Percentiles rank a stretch among this genome's conserved stretches.
These are phyloP conservation scores for Drosophila rellima DNA, from an alignment of 2,888 invertebrate species.

Conservation along the genomic window DNA sequence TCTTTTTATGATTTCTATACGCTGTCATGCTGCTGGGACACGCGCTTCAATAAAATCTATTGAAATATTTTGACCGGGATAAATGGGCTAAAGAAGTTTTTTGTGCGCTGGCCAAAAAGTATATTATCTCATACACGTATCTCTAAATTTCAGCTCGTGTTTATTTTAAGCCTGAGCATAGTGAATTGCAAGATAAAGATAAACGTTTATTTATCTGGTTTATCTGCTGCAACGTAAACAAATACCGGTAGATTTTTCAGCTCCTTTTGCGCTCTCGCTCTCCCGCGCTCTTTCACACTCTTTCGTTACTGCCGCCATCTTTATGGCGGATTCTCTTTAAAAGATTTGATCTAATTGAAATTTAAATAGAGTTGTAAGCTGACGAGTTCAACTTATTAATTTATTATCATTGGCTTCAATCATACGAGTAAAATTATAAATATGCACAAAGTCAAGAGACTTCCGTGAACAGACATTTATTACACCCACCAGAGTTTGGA, in stretches of 20 bases:
- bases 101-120: no score
- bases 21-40: slow-evolving; percentile 37
- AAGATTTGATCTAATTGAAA: neutral
- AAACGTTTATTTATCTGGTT: slow-evolving; percentile 32
- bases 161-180: slow-evolving; percentile 51
- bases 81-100: slow-evolving; percentile 18
- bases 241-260: slow-evolving; percentile 54
- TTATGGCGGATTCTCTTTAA: slow-evolving; percentile 1
- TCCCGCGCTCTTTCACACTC: neutral
- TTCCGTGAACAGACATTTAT: slow-evolving; percentile 60
- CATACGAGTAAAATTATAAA: slow-evolving; percentile 18
- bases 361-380: slow-evolving; percentile 3
- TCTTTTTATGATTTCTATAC: slow-evolving; percentile 44
- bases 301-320: neutral
- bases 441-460: slow-evolving; percentile 46
- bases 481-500: slow-evolving; percentile 66
- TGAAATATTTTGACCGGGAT: slow-evolving; percentile 27
- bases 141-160: slow-evolving; percentile 35
- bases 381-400: slow-evolving; percentile 30
- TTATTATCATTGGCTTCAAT: slow-evolving; percentile 38
- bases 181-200: slow-evolving; percentile 47
- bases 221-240: slow-evolving; percentile 49
- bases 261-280: slow-evolving; percentile 2
- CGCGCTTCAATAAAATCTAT: slow-evolving; percentile 25
- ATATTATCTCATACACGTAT: slow-evolving; percentile 13